Evolutionary conservation across 2,113 vertebrate genomes (phyloP), one percentile per base, ranked within the genome.

Genomic region (Syngnathoides biaculeatus): DNA sequence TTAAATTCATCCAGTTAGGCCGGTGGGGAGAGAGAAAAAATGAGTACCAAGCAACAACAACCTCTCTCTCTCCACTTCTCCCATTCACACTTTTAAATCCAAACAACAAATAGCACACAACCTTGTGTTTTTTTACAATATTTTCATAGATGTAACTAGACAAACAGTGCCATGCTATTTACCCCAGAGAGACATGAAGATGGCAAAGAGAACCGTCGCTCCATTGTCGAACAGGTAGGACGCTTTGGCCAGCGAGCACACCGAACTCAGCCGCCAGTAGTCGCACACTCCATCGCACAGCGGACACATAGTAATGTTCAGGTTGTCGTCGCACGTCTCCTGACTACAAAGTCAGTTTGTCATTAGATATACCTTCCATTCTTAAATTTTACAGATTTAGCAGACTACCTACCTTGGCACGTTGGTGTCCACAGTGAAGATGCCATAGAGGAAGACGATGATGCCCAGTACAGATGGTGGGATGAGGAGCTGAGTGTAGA

Each of bases 131-230:
- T n/a, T n/a, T n/a, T n/a, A n/a, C n/a, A 35, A 1, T 6, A 35
- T 35, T 35, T 35, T 6, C 45, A 3, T 17, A 48, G 12, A 5
- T 48, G 15, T 20, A 52, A 52, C 22, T n/a, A 42, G 63, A 10
- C 5, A 15, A 71, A 30, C 20, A 73, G 55, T 19, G 30, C 66
- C 17, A 57, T 59, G 22, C 8, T 64, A 86, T 91, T 91, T 91
- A 98, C 97, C 97, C 97, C 97, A 99, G n/a, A 99, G 90, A 81
- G 95, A 96, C 97, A 98, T 99, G 74, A 99, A 99, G 80, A 99
- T 90, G 69, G 96, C 95, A 72, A 98, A 99, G 83, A 97, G 90
- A 71, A 97, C 95, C 0, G 97, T 99, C 61, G 93, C 96, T 0
- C 96, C 95, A 65, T 98, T 99, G 90, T 99, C 97, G 74, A 99